Evolutionary conservation across 2,113 vertebrate species (phyloP), one percentile per base, ranked within the genome.

Genomic region (Limanda limanda): DNA sequence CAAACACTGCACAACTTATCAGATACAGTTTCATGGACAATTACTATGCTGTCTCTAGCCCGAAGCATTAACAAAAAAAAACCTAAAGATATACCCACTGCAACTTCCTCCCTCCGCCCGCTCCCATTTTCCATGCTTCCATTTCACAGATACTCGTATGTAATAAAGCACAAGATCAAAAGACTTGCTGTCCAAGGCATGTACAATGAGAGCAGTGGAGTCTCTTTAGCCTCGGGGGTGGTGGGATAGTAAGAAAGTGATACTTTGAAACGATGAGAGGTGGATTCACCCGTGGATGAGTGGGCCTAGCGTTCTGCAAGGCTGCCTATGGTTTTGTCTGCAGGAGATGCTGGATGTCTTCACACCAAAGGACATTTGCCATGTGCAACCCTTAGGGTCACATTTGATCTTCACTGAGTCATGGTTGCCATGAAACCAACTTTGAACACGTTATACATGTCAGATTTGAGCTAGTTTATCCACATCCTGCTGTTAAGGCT

Each of bases 1-100:
- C 88, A 83, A 93, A 92, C 89, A 78, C 88, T 72, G 78, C 67
- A 68, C 82, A 79, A 85, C 82, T 92, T 91, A 94, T 93, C 89
- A 83, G 92, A 91, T 92, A 84, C 72, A 76, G 85, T 93, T 94
- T 92, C 88, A 72, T 62, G 75, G 86, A 79, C 83, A 89, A 92
- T 93, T 85, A 82, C 79, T 58, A 14, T 59, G 72, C 80, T 58
- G 86, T 81, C 63, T 88, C 62, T 68, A 25, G 25, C 69, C 85
- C 31, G 4, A 75, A 82, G 62, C 65, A 31, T 55, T 72, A 23
- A 52, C 70, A 65, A 21, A 77, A 68, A 4, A 47, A 3, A 37
- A 1, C 45, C 37, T 60, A 63, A 35, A 79, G 67, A 71, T 79
- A 75, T 37, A 57, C 42, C 76, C 31, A 66, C 27, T 52, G 23